Conservation (phyloP, 2,888 invertebrate genomes). For the Nomada ruficornis region DNA sequence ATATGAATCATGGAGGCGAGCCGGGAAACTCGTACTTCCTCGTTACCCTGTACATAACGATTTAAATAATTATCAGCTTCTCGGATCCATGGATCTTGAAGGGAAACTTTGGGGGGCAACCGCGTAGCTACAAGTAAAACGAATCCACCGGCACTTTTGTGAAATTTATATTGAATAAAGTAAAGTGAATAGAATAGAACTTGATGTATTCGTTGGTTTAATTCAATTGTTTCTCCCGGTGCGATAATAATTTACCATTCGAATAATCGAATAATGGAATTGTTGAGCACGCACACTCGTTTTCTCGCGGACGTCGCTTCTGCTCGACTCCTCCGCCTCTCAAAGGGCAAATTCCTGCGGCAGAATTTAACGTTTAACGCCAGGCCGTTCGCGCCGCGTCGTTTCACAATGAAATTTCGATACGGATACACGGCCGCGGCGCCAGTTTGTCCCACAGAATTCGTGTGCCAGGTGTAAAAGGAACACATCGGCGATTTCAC, state of each 20-base stretch:
- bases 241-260: not conserved
- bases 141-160: too few relatives aligned
- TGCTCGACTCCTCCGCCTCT: conserved; percentile 20
- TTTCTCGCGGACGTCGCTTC: conserved; percentile 7
- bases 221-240: too few relatives aligned
- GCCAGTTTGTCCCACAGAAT: conserved; percentile 7
- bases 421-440: conserved; percentile 19
- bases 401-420: conserved; percentile 40
- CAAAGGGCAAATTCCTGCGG: conserved; percentile 66
- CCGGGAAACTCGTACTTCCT: conserved; percentile 10
- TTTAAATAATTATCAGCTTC: conserved; percentile 1
- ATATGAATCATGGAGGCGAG: not conserved
- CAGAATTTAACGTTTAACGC: conserved; percentile 35
- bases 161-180: too few relatives aligned
- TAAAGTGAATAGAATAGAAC: too few relatives aligned
- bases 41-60: not conserved
- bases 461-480: not conserved
- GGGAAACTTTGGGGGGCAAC: not conserved
- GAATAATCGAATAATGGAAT: conserved; percentile 24
- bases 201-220: too few relatives aligned
- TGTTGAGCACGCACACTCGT: conserved; percentile 4
- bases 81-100: not conserved
- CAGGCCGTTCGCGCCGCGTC: conserved; percentile 25
- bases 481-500: conserved; percentile 21
- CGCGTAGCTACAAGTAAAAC: too few relatives aligned